These are phyloP conservation scores for Noctua comes DNA, from an alignment of 2,888 invertebrate genomes.

Conservation along the genomic window DNA sequence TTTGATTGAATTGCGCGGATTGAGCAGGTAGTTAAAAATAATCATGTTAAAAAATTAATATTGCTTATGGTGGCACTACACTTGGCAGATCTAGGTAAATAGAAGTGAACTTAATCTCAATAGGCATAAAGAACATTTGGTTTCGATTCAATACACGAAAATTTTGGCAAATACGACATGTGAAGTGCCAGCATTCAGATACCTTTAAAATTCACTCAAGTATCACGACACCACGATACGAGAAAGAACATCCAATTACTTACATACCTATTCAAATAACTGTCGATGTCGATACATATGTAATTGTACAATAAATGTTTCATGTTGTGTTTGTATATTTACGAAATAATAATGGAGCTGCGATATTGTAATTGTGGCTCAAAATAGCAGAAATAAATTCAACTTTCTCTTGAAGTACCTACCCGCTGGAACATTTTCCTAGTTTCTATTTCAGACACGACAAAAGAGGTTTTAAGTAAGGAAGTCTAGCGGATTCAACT, in stretches of 20 bases:
- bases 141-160: no score
- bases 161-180: no score
- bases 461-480: constrained; percentile 52
- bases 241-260: neutral
- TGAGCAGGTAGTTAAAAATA: neutral
- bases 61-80: neutral
- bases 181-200: no score
- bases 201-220: neutral
- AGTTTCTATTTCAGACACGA: constrained; percentile 41
- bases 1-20: neutral
- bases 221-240: neutral
- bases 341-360: neutral
- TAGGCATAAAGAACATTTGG: no score
- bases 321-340: neutral
- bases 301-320: neutral
- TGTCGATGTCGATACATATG: neutral
- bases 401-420: constrained; percentile 1
- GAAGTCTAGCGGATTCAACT: constrained; percentile 52
- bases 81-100: no score
- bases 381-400: neutral
- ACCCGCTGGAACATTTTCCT: constrained; percentile 22
- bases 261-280: neutral
- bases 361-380: neutral
- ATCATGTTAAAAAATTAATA: neutral
- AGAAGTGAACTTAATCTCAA: no score